Percentiles rank a stretch among this genome's conserved stretches.
Evolutionary conservation across 2,113 vertebrate genomes (phyloP).

Genomic region (Alexandromys fortis): DNA sequence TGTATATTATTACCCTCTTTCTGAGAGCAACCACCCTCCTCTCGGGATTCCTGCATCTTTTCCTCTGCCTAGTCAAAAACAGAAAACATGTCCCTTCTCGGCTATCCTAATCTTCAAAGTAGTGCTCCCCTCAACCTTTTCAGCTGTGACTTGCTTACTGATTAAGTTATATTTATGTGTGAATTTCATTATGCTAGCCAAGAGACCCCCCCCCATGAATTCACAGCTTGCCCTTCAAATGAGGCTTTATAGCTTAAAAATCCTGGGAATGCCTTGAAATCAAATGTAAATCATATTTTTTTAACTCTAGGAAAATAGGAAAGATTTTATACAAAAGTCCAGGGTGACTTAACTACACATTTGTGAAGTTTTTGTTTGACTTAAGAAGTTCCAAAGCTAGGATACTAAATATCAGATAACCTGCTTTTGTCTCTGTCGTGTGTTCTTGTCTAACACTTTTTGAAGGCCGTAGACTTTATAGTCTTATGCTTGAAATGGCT

Average conservation of each 20-base stretch:
- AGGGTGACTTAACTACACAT: neutral
- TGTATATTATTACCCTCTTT: neutral
- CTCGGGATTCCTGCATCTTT: neutral
- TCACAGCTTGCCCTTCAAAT: slow-evolving; percentile 9
- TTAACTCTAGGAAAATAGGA: slow-evolving; percentile 26
- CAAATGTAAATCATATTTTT: slow-evolving; percentile 42
- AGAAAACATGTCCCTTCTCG: slow-evolving; percentile 20
- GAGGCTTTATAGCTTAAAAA: slow-evolving; percentile 17
- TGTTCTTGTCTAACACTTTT: slow-evolving; percentile 39
- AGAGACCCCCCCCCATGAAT: neutral
- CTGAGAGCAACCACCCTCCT: neutral
- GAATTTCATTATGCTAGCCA: slow-evolving; percentile 24
- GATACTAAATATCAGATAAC: slow-evolving; percentile 51
- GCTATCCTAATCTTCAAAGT: slow-evolving; percentile 24
- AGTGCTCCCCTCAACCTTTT: neutral
- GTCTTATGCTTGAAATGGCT: slow-evolving; percentile 37
- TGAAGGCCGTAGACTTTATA: slow-evolving; percentile 11
- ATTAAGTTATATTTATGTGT: slow-evolving; percentile 55
- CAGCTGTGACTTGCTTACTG: neutral
- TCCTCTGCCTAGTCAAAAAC: neutral
- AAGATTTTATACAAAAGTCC: neutral
- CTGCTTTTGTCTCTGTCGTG: slow-evolving; percentile 1
- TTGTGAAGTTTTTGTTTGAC: slow-evolving; percentile 37
- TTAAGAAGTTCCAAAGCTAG: slow-evolving; percentile 5
- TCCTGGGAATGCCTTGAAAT: neutral